phyloP scores from a whole-genome alignment of 2,797 vertebrate species.

The Gadopsis bispinosus region DNA sequence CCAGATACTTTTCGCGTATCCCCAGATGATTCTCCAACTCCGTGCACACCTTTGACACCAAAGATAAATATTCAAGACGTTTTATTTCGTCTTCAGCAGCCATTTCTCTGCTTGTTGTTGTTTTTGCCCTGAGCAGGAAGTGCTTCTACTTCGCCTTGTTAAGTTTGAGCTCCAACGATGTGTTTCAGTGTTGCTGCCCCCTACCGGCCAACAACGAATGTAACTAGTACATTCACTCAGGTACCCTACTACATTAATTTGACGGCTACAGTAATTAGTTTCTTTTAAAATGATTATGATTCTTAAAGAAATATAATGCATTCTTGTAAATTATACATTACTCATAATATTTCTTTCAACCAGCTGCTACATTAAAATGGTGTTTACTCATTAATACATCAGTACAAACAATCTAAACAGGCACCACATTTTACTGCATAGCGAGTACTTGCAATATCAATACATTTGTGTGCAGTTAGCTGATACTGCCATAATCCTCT shows the following conservation, averaged over 20 bases:
- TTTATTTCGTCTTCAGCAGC: constrained; percentile 83
- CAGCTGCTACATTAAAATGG: no score
- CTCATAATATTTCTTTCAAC: not conserved
- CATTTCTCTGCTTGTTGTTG: constrained; percentile 36
- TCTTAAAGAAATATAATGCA: not conserved
- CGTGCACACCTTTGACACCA: constrained; percentile 94
- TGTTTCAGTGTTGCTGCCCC: constrained; percentile 10
- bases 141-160: constrained; percentile 10
- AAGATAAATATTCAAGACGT: constrained; percentile 90
- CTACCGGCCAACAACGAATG: not conserved
- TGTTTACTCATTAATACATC: no score
- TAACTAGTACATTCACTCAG: not conserved
- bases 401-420: no score
- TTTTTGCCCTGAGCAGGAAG: not conserved
- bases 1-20: constrained; percentile 93
- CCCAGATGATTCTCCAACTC: constrained; percentile 94
- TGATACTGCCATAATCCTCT: not conserved
- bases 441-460: not conserved
- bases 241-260: not conserved
- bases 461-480: not conserved
- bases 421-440: no score
- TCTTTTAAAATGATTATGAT: not conserved
- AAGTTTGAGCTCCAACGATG: accelerated
- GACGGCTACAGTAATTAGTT: accelerated
- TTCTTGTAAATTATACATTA: not conserved